Evolutionary conservation across 92 coral and sea anemone species (phyloP), one percentile per base, ranked within the genome.

Genomic region (Nematostella vectensis): DNA sequence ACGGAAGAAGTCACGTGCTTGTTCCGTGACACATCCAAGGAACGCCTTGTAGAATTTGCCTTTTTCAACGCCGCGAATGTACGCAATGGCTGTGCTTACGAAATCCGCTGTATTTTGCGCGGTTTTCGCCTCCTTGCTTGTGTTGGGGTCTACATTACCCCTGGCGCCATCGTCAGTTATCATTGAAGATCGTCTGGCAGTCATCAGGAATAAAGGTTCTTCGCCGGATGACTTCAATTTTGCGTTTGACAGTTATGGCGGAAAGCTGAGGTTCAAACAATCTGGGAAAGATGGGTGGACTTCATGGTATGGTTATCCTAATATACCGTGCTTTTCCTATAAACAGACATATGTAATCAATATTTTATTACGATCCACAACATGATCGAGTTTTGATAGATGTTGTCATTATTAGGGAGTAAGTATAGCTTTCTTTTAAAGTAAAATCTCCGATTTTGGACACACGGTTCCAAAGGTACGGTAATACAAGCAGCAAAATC

Each of bases 151-250:
- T 15, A 15, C 40, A 33, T 15, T 33, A 15, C 40, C 6, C 8
- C 8, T 15, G 15, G 8, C 15, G 15, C 40, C 40, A 6, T 33
- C 6, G 8, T 15, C 6, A 15, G 8, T 15, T 6, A 15, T 33
- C 8, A 33, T 33, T 2, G 83, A 80, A 37, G 81, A 76, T 54
- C 83, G 88, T 0, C 58, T 80, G 33, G 95, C 88, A 21, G 95
- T 80, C 26, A 40, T 80, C 26, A 61, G 60, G 11, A 80, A 71
- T 72, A 77, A 48, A 56, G 45, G 29, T 6, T 50, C 62, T 23
- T 60, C 76, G 9, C 80, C 81, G n/a, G 27, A 65, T 11, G 70
- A 55, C 23, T 67, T 67, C 47, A 61, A 48, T 27, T 63, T 75
- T 1, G 88, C 68, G 58, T 85, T 85, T 39, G 67, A 85, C 50